Percentiles rank a stretch among this genome's conserved stretches.
phyloP scores from a whole-genome alignment of 2,888 invertebrate species.

The Agrilus mali region DNA sequence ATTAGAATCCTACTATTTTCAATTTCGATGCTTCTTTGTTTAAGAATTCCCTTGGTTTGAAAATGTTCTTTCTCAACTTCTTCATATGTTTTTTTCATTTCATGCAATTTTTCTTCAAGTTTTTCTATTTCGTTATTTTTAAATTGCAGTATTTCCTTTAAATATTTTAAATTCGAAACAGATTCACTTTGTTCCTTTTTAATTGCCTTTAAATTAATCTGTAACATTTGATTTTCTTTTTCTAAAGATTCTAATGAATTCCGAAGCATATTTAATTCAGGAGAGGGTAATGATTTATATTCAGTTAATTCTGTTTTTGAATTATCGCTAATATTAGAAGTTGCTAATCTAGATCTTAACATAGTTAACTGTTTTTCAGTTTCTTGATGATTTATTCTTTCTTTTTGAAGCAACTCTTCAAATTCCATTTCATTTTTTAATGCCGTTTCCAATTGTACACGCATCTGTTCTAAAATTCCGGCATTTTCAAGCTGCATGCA shows the following conservation, averaged over 20 bases:
- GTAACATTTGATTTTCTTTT: constrained; percentile 18
- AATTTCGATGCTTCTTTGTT: constrained; percentile 19
- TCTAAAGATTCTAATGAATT: constrained; percentile 16
- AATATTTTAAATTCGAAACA: constrained; percentile 22
- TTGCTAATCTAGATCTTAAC: constrained; percentile 16
- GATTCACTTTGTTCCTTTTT: constrained; percentile 18
- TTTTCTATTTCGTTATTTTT: constrained; percentile 18
- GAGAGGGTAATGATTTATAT: constrained; percentile 24
- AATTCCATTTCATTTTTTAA: constrained; percentile 51
- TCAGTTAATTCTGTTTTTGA: constrained; percentile 24
- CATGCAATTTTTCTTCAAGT: constrained; percentile 18
- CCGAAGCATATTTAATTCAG: constrained; percentile 18
- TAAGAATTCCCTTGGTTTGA: constrained; percentile 18
- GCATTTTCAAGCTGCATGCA: constrained; percentile 50
- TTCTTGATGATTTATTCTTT: constrained; percentile 34
- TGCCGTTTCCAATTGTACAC: constrained; percentile 49
- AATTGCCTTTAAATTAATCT: constrained; percentile 17
- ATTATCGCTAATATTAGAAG: constrained; percentile 10
- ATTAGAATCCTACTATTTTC: constrained; percentile 22
- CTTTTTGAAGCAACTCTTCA: constrained; percentile 43
- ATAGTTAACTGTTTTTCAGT: constrained; percentile 25
- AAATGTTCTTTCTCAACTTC: constrained; percentile 17
- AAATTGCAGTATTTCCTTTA: constrained; percentile 20
- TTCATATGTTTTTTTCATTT: constrained; percentile 16
- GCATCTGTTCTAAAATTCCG: constrained; percentile 50